Evolutionary conservation across 2,888 invertebrate species (phyloP), one percentile per base, ranked within the genome.

Genomic region (Drosophila kambysellisi): DNA sequence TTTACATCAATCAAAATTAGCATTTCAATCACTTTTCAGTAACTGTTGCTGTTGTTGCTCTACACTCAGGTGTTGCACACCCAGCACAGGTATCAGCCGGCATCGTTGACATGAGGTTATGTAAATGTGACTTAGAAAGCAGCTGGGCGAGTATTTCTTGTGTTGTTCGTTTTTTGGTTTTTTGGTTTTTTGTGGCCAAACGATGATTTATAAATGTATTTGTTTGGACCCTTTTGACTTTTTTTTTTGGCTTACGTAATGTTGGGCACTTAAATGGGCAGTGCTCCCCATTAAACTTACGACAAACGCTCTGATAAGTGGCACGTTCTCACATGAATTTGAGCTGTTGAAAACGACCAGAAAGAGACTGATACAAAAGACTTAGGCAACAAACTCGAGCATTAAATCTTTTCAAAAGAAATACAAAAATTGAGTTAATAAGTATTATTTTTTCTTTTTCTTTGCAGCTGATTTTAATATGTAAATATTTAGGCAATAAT

Each of bases 1-100:
- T 65, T 62, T 54, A 70, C 84, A 85, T 87, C 83, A 80, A 86
- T 86, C 83, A 86, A 85, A 87, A 87, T 86, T 86, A 85, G 87
- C 85, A 86, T 87, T 78, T 87, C 87, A 87, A 85, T 86, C 82
- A 82, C 65, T 56, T 62, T 52, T 20, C 52, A 67, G 70, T 59
- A 62, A 62, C 62, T 50, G 54, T 39, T 43, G 33, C 59, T 33
- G 46, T 20, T 33, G 35, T 39, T 56, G 30, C 20, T 43, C 41
- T 32, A 41, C 29, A 20, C 32, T 37, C 61, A 48, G 60, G 20
- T 60, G 30, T 20, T 37, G 37, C 30, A 20, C n/a, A 29, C 43
- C 30, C 20, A 20, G 32, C 51, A 59, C 29, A 32, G 37, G 46
- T 53, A 66, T 65, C 74, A 62, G n/a, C 62, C 56, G 60, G 43